These are phyloP conservation scores for Junonia oenone DNA, from an alignment of 2,888 invertebrate genomes.

Conservation along the genomic window DNA sequence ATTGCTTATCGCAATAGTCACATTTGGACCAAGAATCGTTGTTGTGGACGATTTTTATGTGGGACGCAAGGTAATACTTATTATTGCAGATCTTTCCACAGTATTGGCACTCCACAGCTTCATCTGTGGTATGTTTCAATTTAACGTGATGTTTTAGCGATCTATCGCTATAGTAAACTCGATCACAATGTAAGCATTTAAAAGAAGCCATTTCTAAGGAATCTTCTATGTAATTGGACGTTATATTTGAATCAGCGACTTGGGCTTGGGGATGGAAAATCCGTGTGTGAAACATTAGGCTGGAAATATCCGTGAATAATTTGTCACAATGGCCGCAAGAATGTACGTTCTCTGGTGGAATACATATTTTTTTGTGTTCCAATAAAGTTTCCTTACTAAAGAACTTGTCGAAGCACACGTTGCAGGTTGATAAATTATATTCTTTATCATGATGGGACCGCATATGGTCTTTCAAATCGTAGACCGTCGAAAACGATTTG, in stretches of 20 bases:
- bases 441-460: slow-evolving; percentile 47
- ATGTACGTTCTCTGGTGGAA: slow-evolving; percentile 51
- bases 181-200: slow-evolving; percentile 51
- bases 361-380: slow-evolving; percentile 50
- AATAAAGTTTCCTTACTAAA: slow-evolving; percentile 48
- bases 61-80: slow-evolving; percentile 59
- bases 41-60: slow-evolving; percentile 58
- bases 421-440: slow-evolving; percentile 51
- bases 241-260: slow-evolving; percentile 50
- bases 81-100: slow-evolving; percentile 60
- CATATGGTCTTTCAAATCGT: slow-evolving; percentile 58
- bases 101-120: slow-evolving; percentile 48
- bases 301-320: slow-evolving; percentile 56
- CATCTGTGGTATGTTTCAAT: slow-evolving; percentile 54
- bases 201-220: slow-evolving; percentile 31
- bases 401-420: slow-evolving; percentile 61
- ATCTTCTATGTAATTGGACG: slow-evolving; percentile 46
- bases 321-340: slow-evolving; percentile 57
- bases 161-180: slow-evolving; percentile 56
- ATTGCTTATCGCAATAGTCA: slow-evolving; percentile 61
- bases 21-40: slow-evolving; percentile 52
- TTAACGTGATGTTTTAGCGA: slow-evolving; percentile 62
- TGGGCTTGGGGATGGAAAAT: slow-evolving; percentile 63
- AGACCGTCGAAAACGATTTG: slow-evolving; percentile 41
- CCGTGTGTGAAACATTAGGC: slow-evolving; percentile 55